A percentile compares a stretch with the other conserved stretches of the same genome.
These are phyloP conservation scores for Eucera pruinosa DNA, from an alignment of 2,888 invertebrate species.

Conservation along the genomic window DNA sequence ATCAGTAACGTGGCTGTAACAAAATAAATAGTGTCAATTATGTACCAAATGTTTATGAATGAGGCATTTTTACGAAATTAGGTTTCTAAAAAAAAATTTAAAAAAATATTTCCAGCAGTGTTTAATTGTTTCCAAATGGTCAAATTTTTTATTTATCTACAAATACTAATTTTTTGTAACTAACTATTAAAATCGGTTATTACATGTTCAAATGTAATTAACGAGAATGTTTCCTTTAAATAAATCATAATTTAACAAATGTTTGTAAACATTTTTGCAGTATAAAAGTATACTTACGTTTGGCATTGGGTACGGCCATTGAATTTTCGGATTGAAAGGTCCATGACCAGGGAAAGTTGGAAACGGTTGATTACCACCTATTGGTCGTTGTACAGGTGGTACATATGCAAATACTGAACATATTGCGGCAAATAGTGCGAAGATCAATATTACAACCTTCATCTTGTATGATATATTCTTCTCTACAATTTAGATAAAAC, in stretches of 20 bases:
- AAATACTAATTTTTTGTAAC: too few relatives aligned
- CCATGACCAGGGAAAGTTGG: slow-evolving; percentile 39
- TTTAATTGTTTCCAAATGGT: too few relatives aligned
- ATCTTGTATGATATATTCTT: slow-evolving; percentile 28
- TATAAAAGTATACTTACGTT: slow-evolving; percentile 18
- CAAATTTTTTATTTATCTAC: too few relatives aligned
- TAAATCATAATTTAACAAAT: too few relatives aligned
- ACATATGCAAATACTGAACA: slow-evolving; percentile 44
- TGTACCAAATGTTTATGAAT: neutral
- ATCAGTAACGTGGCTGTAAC: slow-evolving; percentile 25
- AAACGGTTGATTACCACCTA: slow-evolving; percentile 1
- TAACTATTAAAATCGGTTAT: too few relatives aligned
- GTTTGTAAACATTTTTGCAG: too few relatives aligned
- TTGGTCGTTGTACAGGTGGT: slow-evolving; percentile 12
- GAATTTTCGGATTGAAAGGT: slow-evolving; percentile 53
- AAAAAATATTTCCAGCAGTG: too few relatives aligned
- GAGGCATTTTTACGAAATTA: too few relatives aligned
- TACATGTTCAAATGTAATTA: too few relatives aligned
- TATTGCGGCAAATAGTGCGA: slow-evolving; percentile 42
- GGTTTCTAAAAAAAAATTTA: too few relatives aligned
- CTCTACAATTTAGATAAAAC: slow-evolving; percentile 9
- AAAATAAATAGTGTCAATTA: neutral
- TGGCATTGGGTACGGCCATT: slow-evolving; percentile 23
- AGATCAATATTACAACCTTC: slow-evolving; percentile 38
- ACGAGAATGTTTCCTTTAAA: too few relatives aligned